A percentile compares a stretch with the other conserved stretches of the same genome.
Evolutionary conservation across 2,797 vertebrate species (phyloP).

Genomic region (Sandelia bainsii): DNA sequence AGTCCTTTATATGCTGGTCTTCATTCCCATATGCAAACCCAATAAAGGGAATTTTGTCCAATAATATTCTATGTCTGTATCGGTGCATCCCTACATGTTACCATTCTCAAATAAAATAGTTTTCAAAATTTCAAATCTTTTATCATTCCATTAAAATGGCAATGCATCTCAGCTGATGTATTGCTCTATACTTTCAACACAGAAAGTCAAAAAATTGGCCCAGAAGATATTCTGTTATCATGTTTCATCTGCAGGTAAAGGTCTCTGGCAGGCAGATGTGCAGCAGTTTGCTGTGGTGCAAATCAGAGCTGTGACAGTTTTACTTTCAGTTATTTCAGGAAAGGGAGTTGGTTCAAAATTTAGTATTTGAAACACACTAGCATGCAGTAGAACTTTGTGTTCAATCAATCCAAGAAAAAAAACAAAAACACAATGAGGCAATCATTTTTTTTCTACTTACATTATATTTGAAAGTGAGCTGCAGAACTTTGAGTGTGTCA

Average conservation of each 20-base stretch:
- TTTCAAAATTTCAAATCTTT: conserved; percentile 61
- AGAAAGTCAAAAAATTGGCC: conserved; percentile 49
- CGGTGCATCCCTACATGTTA: conserved; percentile 71
- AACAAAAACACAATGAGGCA: conserved; percentile 17
- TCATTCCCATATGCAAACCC: conserved; percentile 30
- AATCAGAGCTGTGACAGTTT: conserved; percentile 1
- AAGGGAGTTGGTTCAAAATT: conserved; percentile 24
- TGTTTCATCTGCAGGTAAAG: conserved; percentile 52
- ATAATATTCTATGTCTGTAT: conserved; percentile 36
- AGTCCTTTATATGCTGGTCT: conserved; percentile 41
- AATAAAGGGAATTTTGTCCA: conserved; percentile 50
- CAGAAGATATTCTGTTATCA: conserved; percentile 35
- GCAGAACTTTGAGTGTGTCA: conserved; percentile 17
- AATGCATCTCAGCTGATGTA: conserved; percentile 45
- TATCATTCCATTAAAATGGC: conserved; percentile 49
- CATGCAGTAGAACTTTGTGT: neutral
- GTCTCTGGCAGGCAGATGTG: conserved; percentile 35
- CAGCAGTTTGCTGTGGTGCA: conserved; percentile 9
- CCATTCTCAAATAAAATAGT: conserved; percentile 57
- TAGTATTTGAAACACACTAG: conserved; percentile 14
- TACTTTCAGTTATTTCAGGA: conserved; percentile 19
- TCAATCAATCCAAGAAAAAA: conserved; percentile 3
- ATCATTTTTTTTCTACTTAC: conserved; percentile 2
- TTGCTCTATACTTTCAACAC: conserved; percentile 47
- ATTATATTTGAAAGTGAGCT: conserved; percentile 25